phyloP scores from a whole-genome alignment of 2,888 invertebrate genomes.

The Margaritifera margaritifera region DNA sequence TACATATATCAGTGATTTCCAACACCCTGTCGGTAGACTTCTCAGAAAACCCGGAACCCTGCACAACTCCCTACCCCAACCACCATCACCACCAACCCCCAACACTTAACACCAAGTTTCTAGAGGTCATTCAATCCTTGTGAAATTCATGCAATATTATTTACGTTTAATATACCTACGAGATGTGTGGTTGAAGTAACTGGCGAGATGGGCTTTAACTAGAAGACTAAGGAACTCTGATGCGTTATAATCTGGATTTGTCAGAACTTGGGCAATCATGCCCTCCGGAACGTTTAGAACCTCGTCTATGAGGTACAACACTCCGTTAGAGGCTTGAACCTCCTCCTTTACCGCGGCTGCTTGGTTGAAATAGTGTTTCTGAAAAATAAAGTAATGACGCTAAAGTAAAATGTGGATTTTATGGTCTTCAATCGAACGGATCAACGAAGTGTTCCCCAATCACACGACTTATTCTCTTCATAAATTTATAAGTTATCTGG shows the following conservation, averaged over 20 bases:
- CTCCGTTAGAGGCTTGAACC: slow-evolving; percentile 51
- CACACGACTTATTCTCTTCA: no score
- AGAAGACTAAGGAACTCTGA: slow-evolving; percentile 42
- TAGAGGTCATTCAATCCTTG: no score
- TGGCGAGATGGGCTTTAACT: slow-evolving; percentile 23
- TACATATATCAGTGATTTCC: no score
- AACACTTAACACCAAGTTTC: no score
- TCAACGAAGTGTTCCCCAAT: no score
- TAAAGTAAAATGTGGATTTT: neutral
- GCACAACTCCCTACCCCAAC: no score
- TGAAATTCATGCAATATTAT: no score
- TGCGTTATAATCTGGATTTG: slow-evolving; percentile 47
- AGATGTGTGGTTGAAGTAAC: slow-evolving; percentile 28
- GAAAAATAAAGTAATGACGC: neutral
- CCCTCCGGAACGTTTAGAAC: slow-evolving; percentile 60
- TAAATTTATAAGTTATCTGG: no score
- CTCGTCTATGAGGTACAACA: slow-evolving; percentile 52
- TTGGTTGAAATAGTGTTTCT: slow-evolving; percentile 47
- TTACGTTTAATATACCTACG: slow-evolving; percentile 11
- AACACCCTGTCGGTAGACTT: no score
- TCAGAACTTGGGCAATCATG: slow-evolving; percentile 47
- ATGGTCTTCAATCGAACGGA: no score
- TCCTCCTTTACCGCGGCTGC: slow-evolving; percentile 41
- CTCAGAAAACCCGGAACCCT: no score
- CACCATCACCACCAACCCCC: no score